A percentile compares a stretch with the other conserved stretches of the same genome.
Evolutionary conservation across 1,140 invertebrate species (phyloP).

Genomic region (Daktulosphaira vitifoliae): DNA sequence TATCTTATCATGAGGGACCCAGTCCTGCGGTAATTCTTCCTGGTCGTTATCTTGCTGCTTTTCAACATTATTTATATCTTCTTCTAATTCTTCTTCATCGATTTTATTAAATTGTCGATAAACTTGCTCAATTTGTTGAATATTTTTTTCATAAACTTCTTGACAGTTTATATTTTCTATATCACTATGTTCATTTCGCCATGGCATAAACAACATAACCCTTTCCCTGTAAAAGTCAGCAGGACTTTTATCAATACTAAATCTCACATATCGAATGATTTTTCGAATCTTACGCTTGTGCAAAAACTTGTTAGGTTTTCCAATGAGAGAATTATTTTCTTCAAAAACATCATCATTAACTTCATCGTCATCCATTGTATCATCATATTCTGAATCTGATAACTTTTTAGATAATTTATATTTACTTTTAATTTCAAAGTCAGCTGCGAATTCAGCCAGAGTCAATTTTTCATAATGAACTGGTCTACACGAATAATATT

Average conservation of each 20-base stretch:
- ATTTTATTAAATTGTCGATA: neutral
- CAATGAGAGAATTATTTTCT: no score
- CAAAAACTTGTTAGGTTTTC: neutral
- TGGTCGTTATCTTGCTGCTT: neutral
- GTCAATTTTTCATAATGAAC: neutral
- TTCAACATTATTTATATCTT: neutral
- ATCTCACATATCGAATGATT: neutral
- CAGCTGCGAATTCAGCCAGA: neutral
- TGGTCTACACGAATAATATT: constrained; percentile 2
- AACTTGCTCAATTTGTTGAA: neutral
- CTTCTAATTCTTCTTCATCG: neutral
- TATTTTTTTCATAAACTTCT: constrained; percentile 4
- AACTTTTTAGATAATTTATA: no score
- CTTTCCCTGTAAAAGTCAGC: constrained; percentile 38
- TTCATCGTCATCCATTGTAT: no score
- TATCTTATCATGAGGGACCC: neutral
- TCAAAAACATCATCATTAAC: no score
- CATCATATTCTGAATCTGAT: no score
- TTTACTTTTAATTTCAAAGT: no score
- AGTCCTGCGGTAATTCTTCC: neutral
- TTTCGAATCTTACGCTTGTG: neutral
- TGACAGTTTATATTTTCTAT: constrained; percentile 35
- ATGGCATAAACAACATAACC: constrained; percentile 38
- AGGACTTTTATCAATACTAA: constrained; percentile 3
- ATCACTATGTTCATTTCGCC: constrained; percentile 37